Evolutionary conservation across 2,888 invertebrate genomes (phyloP).

Genomic region (Hydrotaea diabolus): DNA sequence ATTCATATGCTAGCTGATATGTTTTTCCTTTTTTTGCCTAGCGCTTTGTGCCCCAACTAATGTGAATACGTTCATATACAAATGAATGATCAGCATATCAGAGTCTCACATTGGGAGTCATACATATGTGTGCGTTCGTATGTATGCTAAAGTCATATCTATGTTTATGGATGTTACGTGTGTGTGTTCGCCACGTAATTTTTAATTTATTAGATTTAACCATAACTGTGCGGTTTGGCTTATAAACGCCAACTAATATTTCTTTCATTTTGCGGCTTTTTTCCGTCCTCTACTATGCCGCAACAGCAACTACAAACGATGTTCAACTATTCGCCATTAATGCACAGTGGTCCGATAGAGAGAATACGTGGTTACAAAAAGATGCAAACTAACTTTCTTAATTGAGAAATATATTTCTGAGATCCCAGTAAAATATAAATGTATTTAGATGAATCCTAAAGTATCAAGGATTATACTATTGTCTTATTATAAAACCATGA

Average conservation of each 20-base stretch:
- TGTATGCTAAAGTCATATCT: background rate
- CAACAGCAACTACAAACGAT: background rate
- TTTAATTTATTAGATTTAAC: conserved; percentile 63
- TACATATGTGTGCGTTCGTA: background rate
- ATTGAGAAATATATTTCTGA: too few relatives aligned
- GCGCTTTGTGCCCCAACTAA: conserved; percentile 6
- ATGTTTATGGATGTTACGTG: background rate
- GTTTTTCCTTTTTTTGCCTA: background rate
- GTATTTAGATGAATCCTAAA: too few relatives aligned
- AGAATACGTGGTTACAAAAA: too few relatives aligned
- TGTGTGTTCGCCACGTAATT: conserved; percentile 43
- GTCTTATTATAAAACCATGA: too few relatives aligned
- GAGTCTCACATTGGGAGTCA: background rate
- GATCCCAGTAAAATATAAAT: too few relatives aligned
- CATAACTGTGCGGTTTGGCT: conserved; percentile 61
- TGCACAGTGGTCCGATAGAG: too few relatives aligned
- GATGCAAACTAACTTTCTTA: too few relatives aligned
- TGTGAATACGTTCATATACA: background rate
- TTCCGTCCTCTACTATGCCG: background rate
- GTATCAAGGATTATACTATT: too few relatives aligned
- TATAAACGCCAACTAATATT: conserved; percentile 64
- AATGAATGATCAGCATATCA: conserved; percentile 32
- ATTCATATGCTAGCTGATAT: background rate
- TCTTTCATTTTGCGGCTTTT: conserved; percentile 62
- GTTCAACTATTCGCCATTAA: background rate